These are phyloP conservation scores for Chiridota heheva DNA, from an alignment of 35 echinoderm and acorn worm genomes.

Conservation along the genomic window DNA sequence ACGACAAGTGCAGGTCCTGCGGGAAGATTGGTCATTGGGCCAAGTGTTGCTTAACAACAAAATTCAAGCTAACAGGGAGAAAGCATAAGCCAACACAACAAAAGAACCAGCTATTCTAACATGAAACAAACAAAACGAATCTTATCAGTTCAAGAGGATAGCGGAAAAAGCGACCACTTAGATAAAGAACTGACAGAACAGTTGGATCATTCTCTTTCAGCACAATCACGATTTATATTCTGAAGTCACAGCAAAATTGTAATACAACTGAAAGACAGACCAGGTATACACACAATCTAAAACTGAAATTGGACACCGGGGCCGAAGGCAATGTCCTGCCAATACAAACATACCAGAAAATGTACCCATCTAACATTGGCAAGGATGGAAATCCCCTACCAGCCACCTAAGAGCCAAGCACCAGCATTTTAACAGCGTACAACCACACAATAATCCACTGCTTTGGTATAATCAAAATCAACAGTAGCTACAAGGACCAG, in stretches of 20 bases:
- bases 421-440: constrained; percentile 8
- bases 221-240: no score
- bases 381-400: background rate
- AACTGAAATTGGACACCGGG: constrained; percentile 15
- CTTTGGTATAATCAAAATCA: background rate
- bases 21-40: constrained; percentile 22
- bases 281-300: background rate
- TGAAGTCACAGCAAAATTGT: background rate
- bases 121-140: background rate
- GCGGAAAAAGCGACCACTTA: background rate
- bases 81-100: background rate
- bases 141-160: background rate
- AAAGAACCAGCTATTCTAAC: background rate
- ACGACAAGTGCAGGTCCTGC: background rate
- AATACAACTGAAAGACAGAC: background rate
- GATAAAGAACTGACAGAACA: background rate
- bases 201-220: background rate
- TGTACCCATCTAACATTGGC: constrained; percentile 10
- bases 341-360: background rate
- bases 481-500: no score
- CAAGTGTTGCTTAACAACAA: background rate
- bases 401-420: background rate
- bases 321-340: constrained; percentile 27
- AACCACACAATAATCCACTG: constrained; percentile 17
- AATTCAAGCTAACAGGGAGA: background rate